These are phyloP conservation scores for Morpho deidamia DNA, from an alignment of 2,888 invertebrate species.

Conservation along the genomic window DNA sequence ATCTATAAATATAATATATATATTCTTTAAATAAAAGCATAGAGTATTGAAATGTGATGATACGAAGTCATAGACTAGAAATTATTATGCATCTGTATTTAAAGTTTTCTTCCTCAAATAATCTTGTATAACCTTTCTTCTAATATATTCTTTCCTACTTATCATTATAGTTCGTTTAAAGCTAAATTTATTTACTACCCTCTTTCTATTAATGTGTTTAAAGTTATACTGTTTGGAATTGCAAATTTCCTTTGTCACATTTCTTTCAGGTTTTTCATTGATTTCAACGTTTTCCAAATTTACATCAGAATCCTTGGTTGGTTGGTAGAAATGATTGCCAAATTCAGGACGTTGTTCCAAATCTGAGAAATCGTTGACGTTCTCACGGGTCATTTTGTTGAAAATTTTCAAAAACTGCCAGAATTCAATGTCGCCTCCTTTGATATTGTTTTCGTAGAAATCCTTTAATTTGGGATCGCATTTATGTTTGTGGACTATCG, in stretches of 20 bases:
- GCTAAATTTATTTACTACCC: conserved; percentile 3
- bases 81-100: no score
- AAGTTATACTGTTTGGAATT: neutral
- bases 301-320: no score
- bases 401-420: conserved; percentile 67
- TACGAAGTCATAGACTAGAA: no score
- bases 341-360: conserved; percentile 44
- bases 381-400: conserved; percentile 54
- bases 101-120: conserved; percentile 27
- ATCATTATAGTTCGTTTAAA: conserved; percentile 35
- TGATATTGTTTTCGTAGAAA: conserved; percentile 55
- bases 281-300: neutral
- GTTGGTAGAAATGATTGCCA: conserved; percentile 37
- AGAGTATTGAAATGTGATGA: neutral
- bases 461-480: conserved; percentile 52
- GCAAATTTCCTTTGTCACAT: neutral
- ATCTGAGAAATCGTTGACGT: conserved; percentile 51
- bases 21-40: neutral
- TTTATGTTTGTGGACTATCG: conserved; percentile 51
- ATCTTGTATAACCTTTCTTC: conserved; percentile 32
- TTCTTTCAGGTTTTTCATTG: neutral
- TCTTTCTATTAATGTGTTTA: neutral
- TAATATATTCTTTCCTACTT: conserved; percentile 38
- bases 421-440: conserved; percentile 58
- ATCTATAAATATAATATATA: no score